These are phyloP conservation scores for Drosophila stalkeri DNA, from an alignment of 2,888 invertebrate species.

Conservation along the genomic window DNA sequence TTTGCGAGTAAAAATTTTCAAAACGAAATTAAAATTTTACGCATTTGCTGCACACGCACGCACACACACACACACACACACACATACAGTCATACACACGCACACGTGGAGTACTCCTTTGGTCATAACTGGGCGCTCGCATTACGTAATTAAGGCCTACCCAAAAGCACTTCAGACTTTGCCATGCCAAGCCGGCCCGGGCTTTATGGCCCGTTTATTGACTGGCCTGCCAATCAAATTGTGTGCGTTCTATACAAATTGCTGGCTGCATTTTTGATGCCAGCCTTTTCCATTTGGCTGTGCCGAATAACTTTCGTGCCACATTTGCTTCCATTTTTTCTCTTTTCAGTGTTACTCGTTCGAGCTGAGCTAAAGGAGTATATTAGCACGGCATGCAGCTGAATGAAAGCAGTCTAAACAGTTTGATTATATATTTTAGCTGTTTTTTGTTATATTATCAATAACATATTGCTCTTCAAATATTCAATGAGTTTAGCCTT, in stretches of 20 bases:
- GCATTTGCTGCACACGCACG: constrained; percentile 65
- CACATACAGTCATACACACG: constrained; percentile 11
- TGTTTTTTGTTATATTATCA: too few relatives aligned
- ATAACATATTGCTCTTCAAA: too few relatives aligned
- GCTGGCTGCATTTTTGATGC: constrained; percentile 75
- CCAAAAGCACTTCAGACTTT: constrained; percentile 79
- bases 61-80: constrained; percentile 24
- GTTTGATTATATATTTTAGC: too few relatives aligned
- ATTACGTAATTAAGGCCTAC: constrained; percentile 81
- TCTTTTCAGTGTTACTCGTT: neutral
- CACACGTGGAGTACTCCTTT: constrained; percentile 66
- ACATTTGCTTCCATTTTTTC: constrained; percentile 4
- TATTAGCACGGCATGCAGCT: neutral
- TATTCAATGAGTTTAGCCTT: too few relatives aligned
- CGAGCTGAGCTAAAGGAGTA: too few relatives aligned
- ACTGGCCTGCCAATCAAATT: constrained; percentile 78
- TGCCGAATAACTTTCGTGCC: constrained; percentile 70
- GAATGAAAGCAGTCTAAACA: neutral
- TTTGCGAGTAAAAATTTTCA: constrained; percentile 74
- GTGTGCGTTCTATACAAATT: constrained; percentile 66
- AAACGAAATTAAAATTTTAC: constrained; percentile 82
- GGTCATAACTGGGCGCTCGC: constrained; percentile 78
- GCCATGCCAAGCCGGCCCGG: constrained; percentile 14
- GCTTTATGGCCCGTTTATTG: constrained; percentile 55
- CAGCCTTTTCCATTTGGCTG: constrained; percentile 50